Evolutionary conservation across 2,113 vertebrate genomes (phyloP).

Genomic region (Dasyurus viverrinus): DNA sequence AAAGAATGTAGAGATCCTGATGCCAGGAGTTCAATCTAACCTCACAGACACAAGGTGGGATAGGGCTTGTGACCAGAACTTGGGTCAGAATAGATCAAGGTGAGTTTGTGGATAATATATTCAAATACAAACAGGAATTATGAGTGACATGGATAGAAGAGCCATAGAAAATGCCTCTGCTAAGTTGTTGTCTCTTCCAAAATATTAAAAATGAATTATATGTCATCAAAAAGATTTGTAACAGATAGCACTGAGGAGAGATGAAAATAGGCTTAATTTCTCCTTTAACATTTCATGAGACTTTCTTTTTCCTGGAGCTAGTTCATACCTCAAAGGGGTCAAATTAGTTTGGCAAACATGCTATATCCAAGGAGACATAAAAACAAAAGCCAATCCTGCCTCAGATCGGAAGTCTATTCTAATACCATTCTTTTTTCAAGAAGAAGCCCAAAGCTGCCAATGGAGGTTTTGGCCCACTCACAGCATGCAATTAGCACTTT

Average conservation of each 20-base stretch:
- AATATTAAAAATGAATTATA: background rate
- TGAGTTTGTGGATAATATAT: background rate
- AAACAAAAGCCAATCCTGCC: background rate
- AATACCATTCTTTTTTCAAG: background rate
- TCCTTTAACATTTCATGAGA: background rate
- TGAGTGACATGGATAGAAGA: background rate
- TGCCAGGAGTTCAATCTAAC: background rate
- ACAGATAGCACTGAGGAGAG: background rate
- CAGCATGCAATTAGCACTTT: background rate
- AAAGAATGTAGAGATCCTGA: background rate
- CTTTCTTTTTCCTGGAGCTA: background rate
- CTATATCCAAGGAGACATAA: background rate
- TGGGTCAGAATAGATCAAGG: background rate
- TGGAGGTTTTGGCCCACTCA: background rate
- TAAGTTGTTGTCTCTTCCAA: background rate
- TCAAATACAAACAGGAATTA: background rate
- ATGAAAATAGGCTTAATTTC: background rate
- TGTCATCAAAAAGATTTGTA: background rate
- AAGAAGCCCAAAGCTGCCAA: background rate
- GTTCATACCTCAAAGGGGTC: background rate
- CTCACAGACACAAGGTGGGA: background rate
- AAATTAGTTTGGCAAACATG: background rate
- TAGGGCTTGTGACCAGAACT: background rate
- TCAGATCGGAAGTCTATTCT: background rate
- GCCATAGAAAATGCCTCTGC: background rate